Percentiles rank a stretch among this genome's conserved stretches.
Evolutionary conservation across 2,797 vertebrate species (phyloP).

Genomic region (Ceyx erithaca): DNA sequence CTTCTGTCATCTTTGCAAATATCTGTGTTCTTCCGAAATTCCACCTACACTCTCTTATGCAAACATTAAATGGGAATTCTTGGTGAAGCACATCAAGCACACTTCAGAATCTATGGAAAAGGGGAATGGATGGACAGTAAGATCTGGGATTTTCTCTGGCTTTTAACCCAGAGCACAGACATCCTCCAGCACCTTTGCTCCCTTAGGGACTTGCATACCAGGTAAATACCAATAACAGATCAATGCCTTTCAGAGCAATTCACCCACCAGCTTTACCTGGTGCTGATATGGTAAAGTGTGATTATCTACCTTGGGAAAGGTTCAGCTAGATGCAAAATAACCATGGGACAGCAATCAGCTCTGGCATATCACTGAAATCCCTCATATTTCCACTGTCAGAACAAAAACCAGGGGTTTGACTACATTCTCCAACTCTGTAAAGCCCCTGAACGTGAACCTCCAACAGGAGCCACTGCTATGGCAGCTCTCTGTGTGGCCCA

Average conservation of each 20-base stretch:
- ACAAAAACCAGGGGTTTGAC: not conserved
- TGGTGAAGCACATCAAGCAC: not conserved
- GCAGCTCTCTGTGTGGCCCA: not conserved
- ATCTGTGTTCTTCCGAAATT: slow-evolving; percentile 2
- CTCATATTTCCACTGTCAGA: not conserved
- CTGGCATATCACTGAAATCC: not conserved
- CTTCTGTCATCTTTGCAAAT: slow-evolving; percentile 4
- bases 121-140: not conserved
- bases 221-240: too few relatives aligned
- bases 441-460: not conserved
- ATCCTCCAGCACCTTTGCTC: not conserved
- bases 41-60: slow-evolving; percentile 1
- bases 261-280: not conserved
- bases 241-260: not conserved
- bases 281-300: not conserved
- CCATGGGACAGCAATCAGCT: not conserved
- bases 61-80: slow-evolving; percentile 13
- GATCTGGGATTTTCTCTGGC: not conserved
- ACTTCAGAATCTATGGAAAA: slow-evolving; percentile 1
- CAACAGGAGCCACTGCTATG: not conserved
- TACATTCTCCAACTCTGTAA: not conserved
- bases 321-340: not conserved
- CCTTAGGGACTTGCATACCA: not conserved
- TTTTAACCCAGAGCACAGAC: not conserved
- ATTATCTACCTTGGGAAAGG: not conserved